These are phyloP conservation scores for Mirza zaza DNA, from an alignment of 2,113 vertebrate species.

Conservation along the genomic window DNA sequence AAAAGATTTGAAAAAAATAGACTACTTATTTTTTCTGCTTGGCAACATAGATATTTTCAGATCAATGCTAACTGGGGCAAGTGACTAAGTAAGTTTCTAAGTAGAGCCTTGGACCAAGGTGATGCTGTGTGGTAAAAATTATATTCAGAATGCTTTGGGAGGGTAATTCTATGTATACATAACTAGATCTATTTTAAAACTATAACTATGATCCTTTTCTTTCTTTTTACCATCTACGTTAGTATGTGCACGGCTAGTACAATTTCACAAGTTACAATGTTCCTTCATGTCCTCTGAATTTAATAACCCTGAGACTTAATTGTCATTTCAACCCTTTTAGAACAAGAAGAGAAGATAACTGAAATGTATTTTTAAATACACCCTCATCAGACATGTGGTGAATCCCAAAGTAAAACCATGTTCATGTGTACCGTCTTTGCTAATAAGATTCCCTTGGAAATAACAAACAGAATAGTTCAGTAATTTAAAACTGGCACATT, in stretches of 20 bases:
- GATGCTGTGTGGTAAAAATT: neutral
- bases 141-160: neutral
- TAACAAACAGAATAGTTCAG: conserved; percentile 70
- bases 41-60: neutral
- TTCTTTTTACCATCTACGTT: conserved; percentile 40
- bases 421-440: conserved; percentile 51
- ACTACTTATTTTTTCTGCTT: neutral
- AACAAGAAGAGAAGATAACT: conserved; percentile 47
- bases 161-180: neutral
- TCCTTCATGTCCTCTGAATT: conserved; percentile 61
- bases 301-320: conserved; percentile 57
- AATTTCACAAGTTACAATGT: conserved; percentile 55
- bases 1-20: neutral
- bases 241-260: conserved; percentile 39
- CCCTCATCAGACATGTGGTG: conserved; percentile 62
- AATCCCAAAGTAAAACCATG: conserved; percentile 62
- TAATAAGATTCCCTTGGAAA: conserved; percentile 66
- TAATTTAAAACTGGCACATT: conserved; percentile 61
- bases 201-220: neutral
- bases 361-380: conserved; percentile 69
- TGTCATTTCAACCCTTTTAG: conserved; percentile 66
- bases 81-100: neutral
- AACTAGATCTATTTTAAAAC: conserved; percentile 41
- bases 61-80: neutral
- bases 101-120: neutral